phyloP scores from a whole-genome alignment of 1,140 invertebrate genomes.

The Polypedilum pembai region DNA sequence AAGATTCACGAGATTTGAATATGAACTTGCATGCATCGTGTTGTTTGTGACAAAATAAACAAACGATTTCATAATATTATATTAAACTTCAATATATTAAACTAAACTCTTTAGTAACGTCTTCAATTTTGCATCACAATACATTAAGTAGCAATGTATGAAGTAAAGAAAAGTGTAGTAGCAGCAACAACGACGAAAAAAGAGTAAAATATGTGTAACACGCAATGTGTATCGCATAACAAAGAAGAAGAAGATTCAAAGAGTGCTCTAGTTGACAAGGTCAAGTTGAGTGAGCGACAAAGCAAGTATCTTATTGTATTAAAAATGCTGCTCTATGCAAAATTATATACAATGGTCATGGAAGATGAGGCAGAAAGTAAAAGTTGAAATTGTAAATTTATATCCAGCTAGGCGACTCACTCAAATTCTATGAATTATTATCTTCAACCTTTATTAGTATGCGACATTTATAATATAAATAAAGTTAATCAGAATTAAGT shows the following conservation, averaged over 20 bases:
- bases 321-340: not conserved
- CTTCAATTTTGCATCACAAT: not conserved
- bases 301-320: not conserved
- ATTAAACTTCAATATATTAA: too few relatives aligned
- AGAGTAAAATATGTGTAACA: not conserved
- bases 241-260: not conserved
- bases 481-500: not conserved
- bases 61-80: too few relatives aligned
- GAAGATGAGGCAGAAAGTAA: slow-evolving; percentile 20
- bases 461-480: not conserved
- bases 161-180: not conserved
- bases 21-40: too few relatives aligned
- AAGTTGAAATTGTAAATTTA: slow-evolving; percentile 20
- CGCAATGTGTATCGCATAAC: slow-evolving; percentile 16
- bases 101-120: not conserved
- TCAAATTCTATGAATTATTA: not conserved
- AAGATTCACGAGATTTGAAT: too few relatives aligned
- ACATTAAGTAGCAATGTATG: not conserved
- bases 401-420: not conserved
- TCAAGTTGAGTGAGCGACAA: slow-evolving; percentile 21
- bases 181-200: not conserved
- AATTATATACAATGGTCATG: slow-evolving; percentile 13
- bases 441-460: not conserved
- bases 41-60: too few relatives aligned
- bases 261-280: not conserved